Evolutionary conservation across 2,888 invertebrate genomes (phyloP), one percentile per base, ranked within the genome.

Genomic region (Nomada goodeniana): DNA sequence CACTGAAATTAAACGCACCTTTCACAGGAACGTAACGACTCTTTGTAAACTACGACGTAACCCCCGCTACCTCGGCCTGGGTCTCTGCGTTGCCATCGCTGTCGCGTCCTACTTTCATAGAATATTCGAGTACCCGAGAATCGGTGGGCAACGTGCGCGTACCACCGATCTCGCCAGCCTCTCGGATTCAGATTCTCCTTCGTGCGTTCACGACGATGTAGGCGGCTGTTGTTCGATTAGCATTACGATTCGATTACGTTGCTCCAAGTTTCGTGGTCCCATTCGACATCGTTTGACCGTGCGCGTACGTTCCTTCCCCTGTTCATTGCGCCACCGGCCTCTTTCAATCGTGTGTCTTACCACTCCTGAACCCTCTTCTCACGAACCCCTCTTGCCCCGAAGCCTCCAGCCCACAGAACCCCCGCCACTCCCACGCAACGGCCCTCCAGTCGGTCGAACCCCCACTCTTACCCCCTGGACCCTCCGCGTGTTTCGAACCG

Each of bases 1-100:
- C 91, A 92, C 89, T 92, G 92, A 93, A 93, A 93, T 92, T 92
- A 93, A 92, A 92, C 91, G 88, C 90, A 91, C 92, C 90, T 91
- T 91, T 90, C 89, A 92, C 91, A 89, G 91, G 92, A 61, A 92
- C 91, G 92, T 92, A 93, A 92, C 89, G 91, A 91, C 73, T 86
- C 77, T 83, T 75, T 69, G 74, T 80, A 78, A 82, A 79, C 76
- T 76, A 42, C 70, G 60, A 63, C 78, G 74, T 75, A 79, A 84
- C 82, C 86, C 77, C 84, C 77, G 83, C 71, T 53, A 76, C 83
- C 83, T 81, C 84, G 63, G 67, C 60, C 57, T 65, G 15, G 36
- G 53, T 50, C 61, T 76, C 80, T 77, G 78, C 79, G 84, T 85
- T 82, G 76, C 76, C 76, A 75, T 83, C 69, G 52, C 76, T 70